Conservation (phyloP, 2,888 invertebrate species). For the Synergus laeviventris region DNA sequence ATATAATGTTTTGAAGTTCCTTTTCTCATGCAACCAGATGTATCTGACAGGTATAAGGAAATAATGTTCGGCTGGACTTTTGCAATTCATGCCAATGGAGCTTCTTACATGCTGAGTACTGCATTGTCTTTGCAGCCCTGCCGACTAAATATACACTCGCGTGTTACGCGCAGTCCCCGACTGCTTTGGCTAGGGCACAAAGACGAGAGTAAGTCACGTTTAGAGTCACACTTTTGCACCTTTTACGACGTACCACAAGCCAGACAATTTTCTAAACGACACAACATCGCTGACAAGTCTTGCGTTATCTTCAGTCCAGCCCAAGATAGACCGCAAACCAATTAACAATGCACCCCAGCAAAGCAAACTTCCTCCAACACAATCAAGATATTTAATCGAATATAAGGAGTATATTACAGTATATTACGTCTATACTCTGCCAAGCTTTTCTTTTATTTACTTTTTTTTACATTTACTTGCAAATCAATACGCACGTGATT, state of each 20-base stretch:
- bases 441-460: no score
- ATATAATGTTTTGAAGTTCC: not conserved
- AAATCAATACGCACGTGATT: no score
- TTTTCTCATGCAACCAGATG: not conserved
- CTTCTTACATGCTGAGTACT: conserved; percentile 69
- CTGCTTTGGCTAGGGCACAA: conserved; percentile 66
- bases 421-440: no score
- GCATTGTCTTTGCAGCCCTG: conserved; percentile 69
- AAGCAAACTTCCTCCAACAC: not conserved
- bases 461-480: no score
- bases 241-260: conserved; percentile 55
- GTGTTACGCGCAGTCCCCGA: conserved; percentile 66
- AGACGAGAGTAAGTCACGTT: conserved; percentile 62
- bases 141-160: conserved; percentile 69
- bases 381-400: not conserved
- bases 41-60: not conserved
- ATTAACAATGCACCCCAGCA: not conserved
- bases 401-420: not conserved
- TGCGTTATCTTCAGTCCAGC: not conserved
- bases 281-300: conserved; percentile 6
- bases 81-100: conserved; percentile 48
- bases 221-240: conserved; percentile 64
- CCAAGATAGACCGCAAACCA: not conserved
- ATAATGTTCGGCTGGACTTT: conserved; percentile 44
- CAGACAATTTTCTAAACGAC: conserved; percentile 23